phyloP scores from a whole-genome alignment of 2,113 vertebrate genomes.

The Phoxinus phoxinus region DNA sequence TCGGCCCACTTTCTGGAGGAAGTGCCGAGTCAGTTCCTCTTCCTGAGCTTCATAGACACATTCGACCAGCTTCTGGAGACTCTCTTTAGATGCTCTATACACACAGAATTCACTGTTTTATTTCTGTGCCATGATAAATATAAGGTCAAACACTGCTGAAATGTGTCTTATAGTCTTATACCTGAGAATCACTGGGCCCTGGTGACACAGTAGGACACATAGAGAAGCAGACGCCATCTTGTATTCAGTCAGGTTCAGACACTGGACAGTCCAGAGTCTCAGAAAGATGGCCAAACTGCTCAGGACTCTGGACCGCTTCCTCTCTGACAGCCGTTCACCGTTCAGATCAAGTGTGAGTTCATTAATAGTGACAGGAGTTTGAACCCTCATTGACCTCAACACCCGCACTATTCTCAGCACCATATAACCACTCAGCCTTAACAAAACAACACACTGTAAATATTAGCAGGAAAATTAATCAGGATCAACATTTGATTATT shows the following conservation, averaged over 20 bases:
- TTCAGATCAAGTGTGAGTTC: constrained; percentile 47
- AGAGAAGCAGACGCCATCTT: constrained; percentile 24
- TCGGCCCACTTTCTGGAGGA: constrained; percentile 49
- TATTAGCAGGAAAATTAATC: not conserved
- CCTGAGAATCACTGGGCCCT: constrained; percentile 40
- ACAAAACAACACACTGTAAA: not conserved
- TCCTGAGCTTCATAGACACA: constrained; percentile 55
- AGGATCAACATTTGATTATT: not conserved
- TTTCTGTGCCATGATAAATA: too few relatives aligned
- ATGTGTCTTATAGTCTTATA: not conserved
- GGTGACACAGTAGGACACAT: constrained; percentile 33
- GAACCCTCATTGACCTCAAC: not conserved
- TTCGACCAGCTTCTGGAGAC: constrained; percentile 43
- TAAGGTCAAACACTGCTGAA: not conserved
- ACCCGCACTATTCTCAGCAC: constrained; percentile 19
- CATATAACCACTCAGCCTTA: constrained; percentile 51
- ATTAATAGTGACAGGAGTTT: constrained; percentile 12
- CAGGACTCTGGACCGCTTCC: constrained; percentile 7
- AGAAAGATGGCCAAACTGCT: constrained; percentile 48
- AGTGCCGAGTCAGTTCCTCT: constrained; percentile 41
- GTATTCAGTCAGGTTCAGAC: constrained; percentile 51
- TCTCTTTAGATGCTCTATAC: constrained; percentile 38
- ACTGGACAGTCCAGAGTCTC: constrained; percentile 45
- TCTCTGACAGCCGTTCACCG: not conserved
- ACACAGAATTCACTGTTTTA: not conserved